Evolutionary conservation across 2,797 vertebrate genomes (phyloP).

Genomic region (Cygnus olor): DNA sequence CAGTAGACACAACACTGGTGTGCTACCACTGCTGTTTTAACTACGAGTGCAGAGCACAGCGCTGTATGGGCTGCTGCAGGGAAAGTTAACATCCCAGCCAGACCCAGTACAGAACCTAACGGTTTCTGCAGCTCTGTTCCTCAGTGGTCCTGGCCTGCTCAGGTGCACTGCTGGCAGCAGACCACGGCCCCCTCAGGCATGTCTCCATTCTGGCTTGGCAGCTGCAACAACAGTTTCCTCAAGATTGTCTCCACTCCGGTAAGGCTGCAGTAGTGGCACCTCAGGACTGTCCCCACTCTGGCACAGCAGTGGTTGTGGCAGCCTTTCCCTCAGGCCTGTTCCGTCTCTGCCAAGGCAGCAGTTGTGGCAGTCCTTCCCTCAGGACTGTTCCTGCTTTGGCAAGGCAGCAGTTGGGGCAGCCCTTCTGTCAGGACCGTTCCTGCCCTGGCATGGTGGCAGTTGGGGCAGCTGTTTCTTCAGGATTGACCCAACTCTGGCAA

Average conservation of each 20-base stretch:
- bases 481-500: no score
- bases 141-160: no score
- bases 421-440: neutral
- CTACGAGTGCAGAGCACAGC: no score
- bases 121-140: neutral
- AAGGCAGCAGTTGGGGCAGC: neutral
- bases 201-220: rapidly evolving
- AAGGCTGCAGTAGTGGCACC: rapidly evolving
- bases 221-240: neutral
- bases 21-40: no score
- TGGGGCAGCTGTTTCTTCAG: neutral
- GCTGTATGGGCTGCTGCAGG: no score
- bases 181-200: rapidly evolving
- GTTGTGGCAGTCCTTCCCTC: neutral
- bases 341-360: no score
- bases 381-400: neutral
- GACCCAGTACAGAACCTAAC: neutral
- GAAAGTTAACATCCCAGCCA: no score
- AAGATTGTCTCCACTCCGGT: rapidly evolving
- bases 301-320: neutral
- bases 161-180: neutral
- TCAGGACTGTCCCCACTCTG: no score
- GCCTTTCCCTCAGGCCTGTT: neutral
- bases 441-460: rapidly evolving
- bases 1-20: no score